Evolutionary conservation across 2,888 invertebrate species (phyloP), one percentile per base, ranked within the genome.

Genomic region (Drosophila kokeensis): DNA sequence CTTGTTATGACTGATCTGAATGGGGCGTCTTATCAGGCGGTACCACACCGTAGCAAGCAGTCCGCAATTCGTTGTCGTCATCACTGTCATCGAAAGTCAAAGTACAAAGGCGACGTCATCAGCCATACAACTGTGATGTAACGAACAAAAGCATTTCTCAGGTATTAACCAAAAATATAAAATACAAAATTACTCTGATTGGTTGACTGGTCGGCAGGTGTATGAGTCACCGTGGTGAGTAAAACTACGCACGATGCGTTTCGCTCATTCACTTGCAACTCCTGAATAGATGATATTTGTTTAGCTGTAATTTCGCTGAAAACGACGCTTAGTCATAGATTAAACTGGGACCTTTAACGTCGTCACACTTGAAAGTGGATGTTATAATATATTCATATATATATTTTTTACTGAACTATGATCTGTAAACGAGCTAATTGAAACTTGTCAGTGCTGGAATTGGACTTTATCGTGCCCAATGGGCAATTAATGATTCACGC

Each of bases 1-100:
- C 54, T 67, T 75, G 70, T 79, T 79, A 85, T 85, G 87, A 85
- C 85, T 87, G 85, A 87, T 82, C 87, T 45, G 59, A 78, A 59
- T 61, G 50, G 38, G 34, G n/a, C 55, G 2, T 53, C 80, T 87
- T 89, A 85, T 89, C 84, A 79, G 77, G 40, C 38, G 32, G 55
- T 50, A 54, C 36, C 53, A 48, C 38, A 32, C 3, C 53, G 50
- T 13, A 27, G 10, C 38, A 27, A 8, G 34, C 29, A 3, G 13
- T 0, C 7, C 13, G 21, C 21, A 21, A 42, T 1, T 13, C 13
- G 21, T 24, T 24, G 54, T 21, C 57, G 57, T 66, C 78, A 62
- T 58, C 49, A 15, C 57, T 11, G 24, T 10, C 32, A 59, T 76
- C 60, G 57, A 32, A 53, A 61, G 52, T 38, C 81, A 86, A 83